Evolutionary conservation across 2,888 invertebrate species (phyloP).

Genomic region (Tinea pellionella): DNA sequence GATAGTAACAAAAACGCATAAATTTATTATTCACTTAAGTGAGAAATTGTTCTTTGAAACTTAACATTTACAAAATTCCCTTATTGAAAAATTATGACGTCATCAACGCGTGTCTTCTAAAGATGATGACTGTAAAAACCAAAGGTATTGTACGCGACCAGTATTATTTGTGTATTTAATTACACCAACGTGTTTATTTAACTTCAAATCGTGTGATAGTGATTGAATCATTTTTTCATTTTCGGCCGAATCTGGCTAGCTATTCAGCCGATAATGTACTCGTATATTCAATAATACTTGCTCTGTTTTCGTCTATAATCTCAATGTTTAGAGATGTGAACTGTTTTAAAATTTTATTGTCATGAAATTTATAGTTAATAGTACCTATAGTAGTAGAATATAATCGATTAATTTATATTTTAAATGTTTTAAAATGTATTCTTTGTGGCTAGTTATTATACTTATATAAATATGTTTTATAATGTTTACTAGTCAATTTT

Average conservation of each 20-base stretch:
- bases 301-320: slow-evolving; percentile 14
- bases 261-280: too few species aligned
- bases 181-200: too few species aligned
- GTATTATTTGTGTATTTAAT: neutral
- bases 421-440: slow-evolving; percentile 25
- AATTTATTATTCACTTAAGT: slow-evolving; percentile 2
- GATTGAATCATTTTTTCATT: neutral
- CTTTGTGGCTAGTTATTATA: slow-evolving; percentile 19
- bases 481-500: neutral
- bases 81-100: neutral
- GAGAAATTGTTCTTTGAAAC: neutral
- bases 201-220: neutral
- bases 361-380: slow-evolving; percentile 36
- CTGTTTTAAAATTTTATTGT: slow-evolving; percentile 35
- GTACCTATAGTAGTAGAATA: slow-evolving; percentile 20
- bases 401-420: neutral
- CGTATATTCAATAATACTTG: slow-evolving; percentile 16
- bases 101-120: neutral
- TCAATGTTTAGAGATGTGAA: slow-evolving; percentile 32
- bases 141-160: neutral
- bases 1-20: neutral
- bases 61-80: neutral
- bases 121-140: neutral
- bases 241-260: too few species aligned
- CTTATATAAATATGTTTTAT: neutral